A percentile compares a stretch with the other conserved stretches of the same genome.
These are phyloP conservation scores for Antheraea pernyi DNA, from an alignment of 1,140 invertebrate genomes.

Conservation along the genomic window DNA sequence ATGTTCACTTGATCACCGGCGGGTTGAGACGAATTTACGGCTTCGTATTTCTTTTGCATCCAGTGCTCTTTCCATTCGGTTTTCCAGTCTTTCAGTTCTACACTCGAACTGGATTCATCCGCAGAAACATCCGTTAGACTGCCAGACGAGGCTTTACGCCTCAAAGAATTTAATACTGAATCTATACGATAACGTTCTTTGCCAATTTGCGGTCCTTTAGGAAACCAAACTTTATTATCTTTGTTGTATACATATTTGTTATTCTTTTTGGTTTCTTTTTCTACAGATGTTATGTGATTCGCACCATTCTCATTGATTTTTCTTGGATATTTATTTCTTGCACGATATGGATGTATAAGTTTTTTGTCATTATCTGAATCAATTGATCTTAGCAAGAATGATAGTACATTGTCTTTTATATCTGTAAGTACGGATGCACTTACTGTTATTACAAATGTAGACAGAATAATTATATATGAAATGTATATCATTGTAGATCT, in stretches of 20 bases:
- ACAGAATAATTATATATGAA: conserved; percentile 9
- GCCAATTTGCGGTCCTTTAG: conserved; percentile 13
- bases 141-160: conserved; percentile 7
- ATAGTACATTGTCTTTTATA: conserved; percentile 21
- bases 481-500: conserved; percentile 12
- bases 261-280: conserved; percentile 26
- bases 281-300: conserved; percentile 4
- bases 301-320: conserved; percentile 16
- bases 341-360: neutral
- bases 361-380: neutral
- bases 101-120: conserved; percentile 37
- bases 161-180: conserved; percentile 32
- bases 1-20: conserved; percentile 59
- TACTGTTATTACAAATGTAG: conserved; percentile 1
- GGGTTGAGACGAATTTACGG: conserved; percentile 40
- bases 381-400: conserved; percentile 11
- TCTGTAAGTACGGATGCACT: conserved; percentile 18
- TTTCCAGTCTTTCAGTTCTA: conserved; percentile 49
- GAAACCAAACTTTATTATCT: conserved; percentile 5
- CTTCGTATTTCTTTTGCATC: conserved; percentile 58
- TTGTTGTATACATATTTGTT: conserved; percentile 19
- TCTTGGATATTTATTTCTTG: conserved; percentile 17
- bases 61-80: conserved; percentile 55
- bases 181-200: conserved; percentile 31
- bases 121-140: neutral